These are phyloP conservation scores for Morinoia aosen DNA, from an alignment of 2,888 invertebrate species.

Conservation along the genomic window DNA sequence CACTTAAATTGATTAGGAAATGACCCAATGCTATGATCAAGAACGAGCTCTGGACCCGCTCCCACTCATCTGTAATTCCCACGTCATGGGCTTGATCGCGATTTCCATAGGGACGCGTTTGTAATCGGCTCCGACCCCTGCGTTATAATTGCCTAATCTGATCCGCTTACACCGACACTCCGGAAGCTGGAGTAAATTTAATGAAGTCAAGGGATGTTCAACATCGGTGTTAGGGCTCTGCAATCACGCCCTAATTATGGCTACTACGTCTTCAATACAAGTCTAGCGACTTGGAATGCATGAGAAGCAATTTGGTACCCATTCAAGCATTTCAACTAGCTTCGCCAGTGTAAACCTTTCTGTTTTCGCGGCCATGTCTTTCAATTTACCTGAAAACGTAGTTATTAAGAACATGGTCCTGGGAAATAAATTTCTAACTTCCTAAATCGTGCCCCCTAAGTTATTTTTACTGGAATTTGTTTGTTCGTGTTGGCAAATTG, in stretches of 20 bases:
- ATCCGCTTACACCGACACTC: constrained; percentile 1
- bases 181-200: not conserved
- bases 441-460: not conserved
- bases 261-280: not conserved
- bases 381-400: not conserved
- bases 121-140: not conserved
- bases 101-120: not conserved
- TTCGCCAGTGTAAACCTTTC: too few species aligned
- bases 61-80: not conserved
- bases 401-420: not conserved
- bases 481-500: not conserved
- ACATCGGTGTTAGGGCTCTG: not conserved
- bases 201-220: not conserved
- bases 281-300: not conserved
- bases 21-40: not conserved
- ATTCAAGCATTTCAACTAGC: not conserved
- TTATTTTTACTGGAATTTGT: not conserved
- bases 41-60: not conserved
- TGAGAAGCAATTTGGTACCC: not conserved
- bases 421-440: not conserved
- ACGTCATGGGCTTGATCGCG: not conserved
- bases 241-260: not conserved
- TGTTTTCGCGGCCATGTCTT: too few species aligned
- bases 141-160: constrained; percentile 23
- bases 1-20: not conserved